Evolutionary conservation across 1,140 invertebrate genomes (phyloP).

Genomic region (Venturia canescens): DNA sequence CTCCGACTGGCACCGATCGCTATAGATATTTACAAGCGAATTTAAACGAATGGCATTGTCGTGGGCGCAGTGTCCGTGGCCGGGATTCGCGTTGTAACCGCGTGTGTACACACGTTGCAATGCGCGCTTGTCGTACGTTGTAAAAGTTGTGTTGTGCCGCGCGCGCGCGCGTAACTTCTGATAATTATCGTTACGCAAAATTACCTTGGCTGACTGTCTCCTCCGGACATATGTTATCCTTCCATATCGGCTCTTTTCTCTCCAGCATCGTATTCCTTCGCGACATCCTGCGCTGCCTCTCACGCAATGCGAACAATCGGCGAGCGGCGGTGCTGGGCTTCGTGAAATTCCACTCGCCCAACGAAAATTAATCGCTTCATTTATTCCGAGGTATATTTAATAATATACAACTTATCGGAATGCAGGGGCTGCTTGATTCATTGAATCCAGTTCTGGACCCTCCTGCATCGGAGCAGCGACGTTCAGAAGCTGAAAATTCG

Average conservation of each 20-base stretch:
- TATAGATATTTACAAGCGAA: not conserved
- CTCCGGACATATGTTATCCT: not conserved
- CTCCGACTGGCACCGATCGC: not conserved
- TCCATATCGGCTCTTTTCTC: not conserved
- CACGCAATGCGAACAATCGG: slow-evolving; percentile 8
- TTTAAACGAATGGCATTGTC: slow-evolving; percentile 39
- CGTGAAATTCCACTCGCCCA: not conserved
- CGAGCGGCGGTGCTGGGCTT: not conserved
- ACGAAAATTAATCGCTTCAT: too few relatives aligned
- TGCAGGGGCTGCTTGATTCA: too few relatives aligned
- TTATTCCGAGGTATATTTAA: too few relatives aligned
- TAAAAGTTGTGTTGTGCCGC: slow-evolving; percentile 6
- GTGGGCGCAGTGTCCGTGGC: slow-evolving; percentile 47
- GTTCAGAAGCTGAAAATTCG: too few relatives aligned
- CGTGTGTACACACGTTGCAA: not conserved
- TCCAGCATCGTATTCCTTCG: not conserved
- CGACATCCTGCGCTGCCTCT: not conserved
- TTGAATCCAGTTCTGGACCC: too few relatives aligned
- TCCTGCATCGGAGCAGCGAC: too few relatives aligned
- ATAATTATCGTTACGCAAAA: slow-evolving; percentile 47
- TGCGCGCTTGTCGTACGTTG: slow-evolving; percentile 2
- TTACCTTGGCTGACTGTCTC: slow-evolving; percentile 35
- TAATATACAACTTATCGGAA: too few relatives aligned
- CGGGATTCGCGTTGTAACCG: slow-evolving; percentile 33
- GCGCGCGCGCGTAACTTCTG: slow-evolving; percentile 30